Evolutionary conservation across 2,888 invertebrate genomes (phyloP), one percentile per base, ranked within the genome.

Genomic region (Folsomia manolachei): DNA sequence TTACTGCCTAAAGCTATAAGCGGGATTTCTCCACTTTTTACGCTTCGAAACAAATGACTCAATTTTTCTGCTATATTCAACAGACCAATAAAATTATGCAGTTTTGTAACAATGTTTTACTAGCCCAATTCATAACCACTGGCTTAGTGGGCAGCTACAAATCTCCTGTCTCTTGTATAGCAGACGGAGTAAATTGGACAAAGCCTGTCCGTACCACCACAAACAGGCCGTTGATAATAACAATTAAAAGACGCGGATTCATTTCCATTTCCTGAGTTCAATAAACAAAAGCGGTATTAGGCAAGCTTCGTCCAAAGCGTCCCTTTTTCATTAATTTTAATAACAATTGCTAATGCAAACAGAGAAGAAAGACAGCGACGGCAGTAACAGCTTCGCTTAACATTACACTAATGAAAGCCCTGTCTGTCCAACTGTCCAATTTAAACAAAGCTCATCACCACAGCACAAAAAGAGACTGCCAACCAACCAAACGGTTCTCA

Each of bases 341-440:
- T 56, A 56, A 56, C 56, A 56, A 56, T 39, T 39, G 39, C n/a
- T n/a, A n/a, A n/a, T n/a, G n/a, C 39, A 39, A 39, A 39, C 39
- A 39, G 39, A 39, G 7, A 14, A 39, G 39, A 14, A 39, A 39
- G 39, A 39, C 4, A 14, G 14, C 39, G 39, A 14, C 39, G 39
- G 39, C 39, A 39, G 7, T 56, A 56, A n/a, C 56, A 56, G 19
- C n/a, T 56, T 56, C 19, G 21, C 11, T 14, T 7, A 19, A 56
- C 21, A 19, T 18, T 19, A 56, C 56, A 56, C 56, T 56, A 56
- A 56, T 56, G 56, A 56, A 56, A 56, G 21, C n/a, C 11, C 56
- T 56, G 56, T 56, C 56, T 56, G 56, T 56, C 56, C 56, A 21
- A 21, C 56, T 56, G 56, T 56, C 56, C 56, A 56, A 56, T 56